A percentile compares a stretch with the other conserved stretches of the same genome.
phyloP scores from a whole-genome alignment of 1,140 invertebrate species.

The Cotesia vestalis region DNA sequence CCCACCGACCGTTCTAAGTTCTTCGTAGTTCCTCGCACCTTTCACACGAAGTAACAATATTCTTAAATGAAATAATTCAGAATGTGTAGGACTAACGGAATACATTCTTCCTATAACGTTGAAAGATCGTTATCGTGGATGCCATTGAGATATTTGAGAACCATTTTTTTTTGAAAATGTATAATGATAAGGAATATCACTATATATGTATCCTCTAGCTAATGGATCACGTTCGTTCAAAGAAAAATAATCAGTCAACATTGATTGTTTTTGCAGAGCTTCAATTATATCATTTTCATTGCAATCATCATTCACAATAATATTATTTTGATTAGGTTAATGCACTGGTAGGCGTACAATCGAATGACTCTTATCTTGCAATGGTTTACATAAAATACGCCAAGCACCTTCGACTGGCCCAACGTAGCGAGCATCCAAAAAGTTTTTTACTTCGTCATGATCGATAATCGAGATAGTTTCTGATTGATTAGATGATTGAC shows the following conservation, averaged over 20 bases:
- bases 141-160: no score
- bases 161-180: not conserved
- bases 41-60: slow-evolving; percentile 18
- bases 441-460: slow-evolving; percentile 18
- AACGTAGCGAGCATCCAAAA: slow-evolving; percentile 13
- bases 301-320: slow-evolving; percentile 4
- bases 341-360: not conserved
- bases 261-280: not conserved
- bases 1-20: slow-evolving; percentile 33
- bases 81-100: no score
- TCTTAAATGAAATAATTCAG: no score
- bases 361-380: not conserved
- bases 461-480: not conserved
- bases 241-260: slow-evolving; percentile 2
- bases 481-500: no score
- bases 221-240: not conserved
- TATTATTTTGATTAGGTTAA: not conserved
- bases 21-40: slow-evolving; percentile 29
- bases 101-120: no score
- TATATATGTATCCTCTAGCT: not conserved
- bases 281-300: not conserved
- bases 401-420: slow-evolving; percentile 4
- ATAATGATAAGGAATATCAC: not conserved
- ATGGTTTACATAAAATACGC: not conserved
- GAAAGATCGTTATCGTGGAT: no score